Evolutionary conservation across 1,140 invertebrate species (phyloP).

Genomic region (Sinonovacula constricta): DNA sequence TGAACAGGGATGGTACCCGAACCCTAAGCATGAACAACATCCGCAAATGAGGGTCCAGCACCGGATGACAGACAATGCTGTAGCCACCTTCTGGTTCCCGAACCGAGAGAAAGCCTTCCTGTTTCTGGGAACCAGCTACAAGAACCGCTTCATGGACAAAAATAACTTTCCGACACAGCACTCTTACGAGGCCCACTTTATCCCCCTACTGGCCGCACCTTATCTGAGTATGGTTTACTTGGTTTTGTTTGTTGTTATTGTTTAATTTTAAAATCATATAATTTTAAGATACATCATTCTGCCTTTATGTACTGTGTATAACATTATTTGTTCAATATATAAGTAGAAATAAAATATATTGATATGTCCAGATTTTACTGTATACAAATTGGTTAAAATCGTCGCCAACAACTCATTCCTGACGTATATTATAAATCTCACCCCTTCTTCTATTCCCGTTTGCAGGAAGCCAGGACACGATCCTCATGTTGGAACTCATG

Average conservation of each 20-base stretch:
- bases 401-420: no score
- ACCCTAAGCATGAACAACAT: background rate
- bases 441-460: background rate
- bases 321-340: no score
- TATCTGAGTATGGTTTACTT: conserved; percentile 28
- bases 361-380: no score
- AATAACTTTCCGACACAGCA: conserved; percentile 8
- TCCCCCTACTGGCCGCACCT: conserved; percentile 8
- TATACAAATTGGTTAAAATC: no score
- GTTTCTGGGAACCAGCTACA: background rate
- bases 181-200: conserved; percentile 18
- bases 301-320: no score
- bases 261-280: no score
- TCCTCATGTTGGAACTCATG: conserved; percentile 19
- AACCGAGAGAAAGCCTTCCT: conserved; percentile 5
- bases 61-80: conserved; percentile 3
- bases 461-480: conserved; percentile 20
- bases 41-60: background rate
- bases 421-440: no score
- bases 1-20: conserved; percentile 16
- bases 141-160: conserved; percentile 18
- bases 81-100: conserved; percentile 39
- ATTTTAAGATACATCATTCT: no score
- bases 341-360: no score
- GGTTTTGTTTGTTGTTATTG: no score